Evolutionary conservation across 2,888 invertebrate species (phyloP).

Genomic region (Lasioglossum pauxillum): DNA sequence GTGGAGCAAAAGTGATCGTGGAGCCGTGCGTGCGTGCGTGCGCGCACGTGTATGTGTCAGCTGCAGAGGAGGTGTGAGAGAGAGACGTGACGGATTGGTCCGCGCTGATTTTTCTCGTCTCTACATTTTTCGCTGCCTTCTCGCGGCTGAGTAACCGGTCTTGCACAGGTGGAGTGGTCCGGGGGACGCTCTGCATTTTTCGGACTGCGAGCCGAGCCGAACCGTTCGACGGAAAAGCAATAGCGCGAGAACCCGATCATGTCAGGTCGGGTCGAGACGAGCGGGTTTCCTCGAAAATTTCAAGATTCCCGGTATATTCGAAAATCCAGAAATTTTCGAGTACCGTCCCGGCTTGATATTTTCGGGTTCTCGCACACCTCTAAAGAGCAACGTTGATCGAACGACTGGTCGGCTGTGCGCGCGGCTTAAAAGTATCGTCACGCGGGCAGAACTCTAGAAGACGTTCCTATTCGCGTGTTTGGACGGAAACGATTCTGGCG

Average conservation of each 20-base stretch:
- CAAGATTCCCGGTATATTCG: not conserved
- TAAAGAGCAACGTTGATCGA: constrained; percentile 46
- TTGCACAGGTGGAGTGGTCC: constrained; percentile 52
- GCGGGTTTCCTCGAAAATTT: not conserved
- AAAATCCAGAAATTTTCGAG: not conserved
- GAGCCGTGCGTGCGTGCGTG: constrained; percentile 11
- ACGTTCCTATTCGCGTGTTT: not conserved
- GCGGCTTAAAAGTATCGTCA: constrained; percentile 61
- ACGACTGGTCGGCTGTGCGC: constrained; percentile 38
- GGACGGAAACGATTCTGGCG: not conserved
- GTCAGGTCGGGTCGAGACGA: not conserved
- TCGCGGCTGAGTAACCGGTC: constrained; percentile 53
- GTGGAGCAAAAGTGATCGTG: constrained; percentile 21
- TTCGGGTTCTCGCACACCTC: not conserved
- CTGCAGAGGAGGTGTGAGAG: constrained; percentile 67
- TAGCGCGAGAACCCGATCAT: too few relatives aligned
- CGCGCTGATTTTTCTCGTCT: constrained; percentile 56
- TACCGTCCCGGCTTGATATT: not conserved
- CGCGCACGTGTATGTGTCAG: constrained; percentile 46
- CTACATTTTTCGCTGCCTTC: constrained; percentile 34
- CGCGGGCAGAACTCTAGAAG: constrained; percentile 59
- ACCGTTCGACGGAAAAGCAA: constrained; percentile 31
- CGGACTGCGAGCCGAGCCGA: constrained; percentile 37
- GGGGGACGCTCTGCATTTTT: constrained; percentile 46
- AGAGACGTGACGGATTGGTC: constrained; percentile 60